Evolutionary conservation across 2,888 invertebrate species (phyloP).

Genomic region (Conus canariensis): DNA sequence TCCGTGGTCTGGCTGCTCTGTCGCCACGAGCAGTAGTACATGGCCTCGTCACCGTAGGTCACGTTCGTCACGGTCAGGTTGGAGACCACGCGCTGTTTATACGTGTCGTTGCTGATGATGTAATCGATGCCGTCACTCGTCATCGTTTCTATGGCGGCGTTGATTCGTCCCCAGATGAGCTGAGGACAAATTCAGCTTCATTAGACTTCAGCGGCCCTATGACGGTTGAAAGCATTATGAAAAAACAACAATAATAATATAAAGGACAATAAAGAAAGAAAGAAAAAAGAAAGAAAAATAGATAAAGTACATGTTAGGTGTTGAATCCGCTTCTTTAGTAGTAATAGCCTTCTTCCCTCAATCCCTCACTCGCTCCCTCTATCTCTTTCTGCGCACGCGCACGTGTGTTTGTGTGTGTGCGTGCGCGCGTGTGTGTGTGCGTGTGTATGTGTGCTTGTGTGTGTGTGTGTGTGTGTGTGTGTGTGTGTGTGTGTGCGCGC

Average conservation of each 20-base stretch:
- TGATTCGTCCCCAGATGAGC: slow-evolving; percentile 18
- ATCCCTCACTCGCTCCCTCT: background rate
- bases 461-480: too few species aligned
- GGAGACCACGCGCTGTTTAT: background rate
- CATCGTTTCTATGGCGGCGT: background rate
- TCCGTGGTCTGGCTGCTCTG: background rate
- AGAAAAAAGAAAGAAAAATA: background rate
- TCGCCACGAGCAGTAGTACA: background rate
- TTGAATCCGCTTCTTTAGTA: background rate
- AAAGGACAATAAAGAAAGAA: background rate
- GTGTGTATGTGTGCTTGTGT: too few species aligned
- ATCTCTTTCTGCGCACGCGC: too few species aligned
- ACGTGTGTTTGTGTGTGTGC: background rate
- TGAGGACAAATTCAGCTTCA: background rate
- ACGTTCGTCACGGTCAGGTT: background rate
- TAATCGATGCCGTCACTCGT: background rate
- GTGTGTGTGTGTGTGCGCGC: background rate
- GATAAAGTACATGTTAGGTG: too few species aligned
- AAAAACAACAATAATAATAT: too few species aligned
- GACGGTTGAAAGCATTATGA: too few species aligned
- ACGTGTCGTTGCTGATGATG: background rate
- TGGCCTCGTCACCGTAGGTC: background rate
- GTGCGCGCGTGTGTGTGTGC: too few species aligned
- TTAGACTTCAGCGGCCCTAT: too few species aligned
- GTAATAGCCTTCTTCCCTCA: background rate